These are phyloP conservation scores for Altica lythri DNA, from an alignment of 2,888 invertebrate species.

Conservation along the genomic window DNA sequence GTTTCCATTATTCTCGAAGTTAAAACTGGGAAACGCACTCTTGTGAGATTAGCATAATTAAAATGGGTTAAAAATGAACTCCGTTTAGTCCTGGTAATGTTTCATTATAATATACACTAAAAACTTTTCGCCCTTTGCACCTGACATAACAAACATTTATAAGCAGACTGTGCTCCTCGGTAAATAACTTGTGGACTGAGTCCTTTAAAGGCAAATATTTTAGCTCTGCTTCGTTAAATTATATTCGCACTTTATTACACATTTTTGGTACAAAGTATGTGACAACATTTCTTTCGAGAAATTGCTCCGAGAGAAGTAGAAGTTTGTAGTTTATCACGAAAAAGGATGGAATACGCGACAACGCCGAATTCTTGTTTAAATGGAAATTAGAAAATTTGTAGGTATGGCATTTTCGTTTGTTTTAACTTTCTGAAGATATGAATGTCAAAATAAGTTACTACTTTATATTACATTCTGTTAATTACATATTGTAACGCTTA, in stretches of 20 bases:
- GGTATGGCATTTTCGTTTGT: too few relatives aligned
- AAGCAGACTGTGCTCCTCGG: conserved; percentile 32
- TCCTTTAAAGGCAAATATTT: conserved; percentile 25
- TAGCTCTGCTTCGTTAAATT: conserved; percentile 35
- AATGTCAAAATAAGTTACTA: too few relatives aligned
- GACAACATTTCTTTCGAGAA: conserved; percentile 21
- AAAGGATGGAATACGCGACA: too few relatives aligned
- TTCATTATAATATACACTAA: conserved; percentile 41
- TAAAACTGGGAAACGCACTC: conserved; percentile 13
- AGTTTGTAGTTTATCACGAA: conserved; percentile 1
- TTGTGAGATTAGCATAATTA: conserved; percentile 31
- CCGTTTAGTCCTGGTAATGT: conserved; percentile 31
- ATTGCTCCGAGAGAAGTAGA: conserved; percentile 3
- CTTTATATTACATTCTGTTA: too few relatives aligned
- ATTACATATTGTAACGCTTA: too few relatives aligned
- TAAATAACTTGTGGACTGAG: conserved; percentile 39
- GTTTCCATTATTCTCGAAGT: conserved; percentile 11
- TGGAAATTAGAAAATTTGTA: too few relatives aligned
- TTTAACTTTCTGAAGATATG: too few relatives aligned
- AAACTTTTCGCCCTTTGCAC: conserved; percentile 42
- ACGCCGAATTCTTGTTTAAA: too few relatives aligned
- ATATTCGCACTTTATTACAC: conserved; percentile 42
- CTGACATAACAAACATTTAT: conserved; percentile 39
- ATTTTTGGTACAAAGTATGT: conserved; percentile 43
- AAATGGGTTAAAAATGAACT: conserved; percentile 34